Conservation (phyloP, 1,140 invertebrate species). For the Philaenus spumarius region DNA sequence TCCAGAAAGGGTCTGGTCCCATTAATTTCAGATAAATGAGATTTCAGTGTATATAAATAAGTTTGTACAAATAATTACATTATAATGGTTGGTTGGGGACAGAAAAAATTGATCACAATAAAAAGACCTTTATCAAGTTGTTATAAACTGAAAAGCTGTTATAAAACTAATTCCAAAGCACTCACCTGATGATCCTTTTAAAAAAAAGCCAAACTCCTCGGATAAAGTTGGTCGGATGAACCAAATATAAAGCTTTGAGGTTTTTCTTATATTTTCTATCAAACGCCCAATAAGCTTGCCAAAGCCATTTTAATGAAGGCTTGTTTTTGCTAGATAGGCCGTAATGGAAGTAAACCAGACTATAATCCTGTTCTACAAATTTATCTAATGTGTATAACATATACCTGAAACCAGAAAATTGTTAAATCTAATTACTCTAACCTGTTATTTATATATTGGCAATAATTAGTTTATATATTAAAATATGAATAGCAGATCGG, state of each 20-base stretch:
- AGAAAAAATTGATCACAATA: too few species aligned
- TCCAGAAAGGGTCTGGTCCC: too few species aligned
- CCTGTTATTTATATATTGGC: not conserved
- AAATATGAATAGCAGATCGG: too few species aligned
- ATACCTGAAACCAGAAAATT: slow-evolving; percentile 58
- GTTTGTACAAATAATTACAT: too few species aligned
- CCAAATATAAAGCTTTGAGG: slow-evolving; percentile 94
- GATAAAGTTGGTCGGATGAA: slow-evolving; percentile 98
- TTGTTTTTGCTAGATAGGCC: slow-evolving; percentile 96
- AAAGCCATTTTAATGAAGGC: slow-evolving; percentile 89
- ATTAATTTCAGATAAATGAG: too few species aligned
- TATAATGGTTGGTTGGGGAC: too few species aligned
- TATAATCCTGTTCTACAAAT: slow-evolving; percentile 98
- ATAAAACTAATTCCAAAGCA: slow-evolving; percentile 15
- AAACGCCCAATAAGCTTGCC: slow-evolving; percentile 97
- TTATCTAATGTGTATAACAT: slow-evolving; percentile 92
- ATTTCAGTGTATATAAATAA: too few species aligned
- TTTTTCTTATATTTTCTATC: slow-evolving; percentile 99
- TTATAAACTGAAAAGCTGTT: too few species aligned
- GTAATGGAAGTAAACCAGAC: slow-evolving; percentile 98
- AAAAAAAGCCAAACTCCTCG: slow-evolving; percentile 94
- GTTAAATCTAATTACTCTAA: not conserved
- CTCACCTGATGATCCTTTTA: slow-evolving; percentile 81
- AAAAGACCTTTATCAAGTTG: too few species aligned
- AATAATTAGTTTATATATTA: too few species aligned